These are phyloP conservation scores for Vombatus ursinus DNA, from an alignment of 2,113 vertebrate species.

Conservation along the genomic window DNA sequence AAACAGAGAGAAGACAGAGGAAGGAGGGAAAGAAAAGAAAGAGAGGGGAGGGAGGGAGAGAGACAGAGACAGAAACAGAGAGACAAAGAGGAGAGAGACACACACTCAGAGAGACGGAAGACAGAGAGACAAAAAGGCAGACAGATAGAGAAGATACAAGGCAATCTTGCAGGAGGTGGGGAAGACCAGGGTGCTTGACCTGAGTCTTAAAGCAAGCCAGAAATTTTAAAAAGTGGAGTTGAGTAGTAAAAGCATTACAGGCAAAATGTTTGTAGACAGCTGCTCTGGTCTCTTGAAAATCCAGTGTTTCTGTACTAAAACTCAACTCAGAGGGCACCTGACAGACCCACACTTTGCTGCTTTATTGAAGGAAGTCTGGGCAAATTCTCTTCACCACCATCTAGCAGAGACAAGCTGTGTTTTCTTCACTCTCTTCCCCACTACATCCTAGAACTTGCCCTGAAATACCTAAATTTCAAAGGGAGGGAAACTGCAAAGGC, in stretches of 20 bases:
- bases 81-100: no score
- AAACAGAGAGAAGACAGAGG: no score
- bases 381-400: background rate
- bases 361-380: background rate
- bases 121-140: no score
- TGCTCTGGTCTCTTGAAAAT: background rate
- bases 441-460: background rate
- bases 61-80: no score
- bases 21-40: background rate
- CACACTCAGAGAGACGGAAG: background rate
- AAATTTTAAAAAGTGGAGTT: background rate
- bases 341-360: background rate
- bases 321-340: background rate
- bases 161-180: background rate
- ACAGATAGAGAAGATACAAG: background rate
- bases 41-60: background rate
- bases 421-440: background rate
- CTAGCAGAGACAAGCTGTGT: background rate
- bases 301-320: background rate
- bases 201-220: background rate
- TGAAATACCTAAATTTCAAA: background rate
- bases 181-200: rapidly evolving
- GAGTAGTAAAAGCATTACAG: background rate
- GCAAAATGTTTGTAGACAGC: background rate
- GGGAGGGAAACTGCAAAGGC: background rate